Evolutionary conservation across 1,140 invertebrate species (phyloP).

Genomic region (Eueides isabella): DNA sequence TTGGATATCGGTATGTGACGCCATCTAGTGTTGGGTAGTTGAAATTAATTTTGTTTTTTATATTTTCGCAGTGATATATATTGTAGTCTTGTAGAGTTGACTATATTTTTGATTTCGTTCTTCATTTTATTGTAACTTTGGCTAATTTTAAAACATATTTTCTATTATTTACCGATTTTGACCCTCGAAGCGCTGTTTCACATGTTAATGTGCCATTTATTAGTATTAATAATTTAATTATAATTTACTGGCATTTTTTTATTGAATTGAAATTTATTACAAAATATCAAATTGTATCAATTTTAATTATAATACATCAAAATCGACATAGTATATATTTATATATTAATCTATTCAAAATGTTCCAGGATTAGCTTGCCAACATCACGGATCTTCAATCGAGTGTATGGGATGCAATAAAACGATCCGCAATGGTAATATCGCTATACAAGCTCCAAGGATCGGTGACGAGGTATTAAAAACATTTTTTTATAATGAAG

Average conservation of each 20-base stretch:
- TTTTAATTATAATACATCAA: not conserved
- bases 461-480: slow-evolving; percentile 79
- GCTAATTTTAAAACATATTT: no score
- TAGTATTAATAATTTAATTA: no score
- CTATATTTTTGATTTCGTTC: no score
- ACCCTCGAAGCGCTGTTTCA: no score
- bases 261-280: no score
- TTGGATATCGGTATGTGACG: slow-evolving; percentile 93
- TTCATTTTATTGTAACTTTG: no score
- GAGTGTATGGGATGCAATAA: slow-evolving; percentile 82
- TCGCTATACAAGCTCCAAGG: slow-evolving; percentile 81
- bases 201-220: no score
- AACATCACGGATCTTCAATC: slow-evolving; percentile 61
- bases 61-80: no score
- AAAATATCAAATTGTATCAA: no score
- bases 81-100: no score
- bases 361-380: slow-evolving; percentile 68
- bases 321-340: not conserved
- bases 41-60: slow-evolving; percentile 24
- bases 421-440: slow-evolving; percentile 79
- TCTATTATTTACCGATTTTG: no score
- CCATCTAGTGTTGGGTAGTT: slow-evolving; percentile 55
- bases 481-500: not conserved
- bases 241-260: no score
- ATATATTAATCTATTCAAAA: slow-evolving; percentile 16